Evolutionary conservation across 2,113 vertebrate genomes (phyloP), one percentile per base, ranked within the genome.

Genomic region (Pionites leucogaster): DNA sequence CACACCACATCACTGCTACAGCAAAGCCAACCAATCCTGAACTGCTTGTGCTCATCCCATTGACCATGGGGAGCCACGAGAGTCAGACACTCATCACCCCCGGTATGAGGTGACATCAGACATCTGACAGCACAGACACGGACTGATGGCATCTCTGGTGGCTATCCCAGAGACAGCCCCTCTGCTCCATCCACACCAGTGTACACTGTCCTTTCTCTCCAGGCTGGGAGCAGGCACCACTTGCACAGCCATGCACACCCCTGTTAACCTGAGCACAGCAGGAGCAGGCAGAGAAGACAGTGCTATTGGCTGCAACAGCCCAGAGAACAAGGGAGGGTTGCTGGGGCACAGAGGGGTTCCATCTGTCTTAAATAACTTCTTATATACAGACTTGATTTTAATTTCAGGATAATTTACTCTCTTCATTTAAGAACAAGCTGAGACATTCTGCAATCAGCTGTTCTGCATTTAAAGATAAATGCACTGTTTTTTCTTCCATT

Each of bases 41-140:
- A 16, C 29, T 0, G 1, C 53, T 68, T 1, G 29, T 2, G 6
- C 31, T 52, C 6, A 0, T 10, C 52, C 47, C 35, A n/a, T 24
- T 5, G 5, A 14, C 49, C 8, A 3, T 5, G 2, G 24, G 10
- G 78, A 69, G 28, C 17, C 6, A 0, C 4, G 0, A 27, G 1
- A 2, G 23, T 44, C 0, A 12, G 37, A 17, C 0, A 3, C 42
- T 27, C 13, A 8, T 10, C 10, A 0, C 50, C 68, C 7, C 33
- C 2, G 0, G 62, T 25, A 10, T 1, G 4, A n/a, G 57, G 20
- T n/a, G 57, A 59, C 33, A 59, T n/a, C 57, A 59, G 57, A 24
- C 57, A 59, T 59, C 22, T n/a, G 33, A 59, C 7, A 59, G 33
- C 22, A 59, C 22, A 35, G 22, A 10, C 22, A 59, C 0, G 4